Base-by-base conservation (phyloP, 2,888 invertebrate species). In the Aplocera efformata region DNA sequence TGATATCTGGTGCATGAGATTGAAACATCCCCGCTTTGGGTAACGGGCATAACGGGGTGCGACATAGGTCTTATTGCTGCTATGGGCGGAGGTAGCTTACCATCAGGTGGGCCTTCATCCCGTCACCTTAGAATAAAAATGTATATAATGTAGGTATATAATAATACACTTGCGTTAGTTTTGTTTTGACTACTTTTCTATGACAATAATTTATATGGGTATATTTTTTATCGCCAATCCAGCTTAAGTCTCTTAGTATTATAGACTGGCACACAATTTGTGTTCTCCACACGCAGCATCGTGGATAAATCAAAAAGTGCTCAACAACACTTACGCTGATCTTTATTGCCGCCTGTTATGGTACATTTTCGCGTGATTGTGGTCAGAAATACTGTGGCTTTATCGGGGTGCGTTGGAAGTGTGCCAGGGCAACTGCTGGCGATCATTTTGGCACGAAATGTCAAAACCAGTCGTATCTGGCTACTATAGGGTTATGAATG, bases 391-490 rank as follows among this genome's bases (percentile, higher is more conserved):
- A 23, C 17, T 22, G 8, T 7, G 8, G 24, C 34, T 29, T 17
- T 45, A 42, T 34, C 4, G 24, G 30, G 47, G 38, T 38, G 37
- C 28, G 55, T 63, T 70, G 69, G 71, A 45, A 28, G 10, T 9
- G 10, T 30, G 70, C 70, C 70, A 70, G 59, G 37, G 49, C 42
- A 20, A 42, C 56, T 56, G 45, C 48, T 45, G 53, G 64, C 56
- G 61, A 61, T 62, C 59, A 67, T 72, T n/a, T 78, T 76, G 76
- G 73, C 72, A 70, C 62, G 50, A 42, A 51, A 53, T 56, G 61
- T 66, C 63, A 63, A 60, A 68, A 55, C 48, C 56, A 58, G 60
- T 60, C 13, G 5, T 17, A 17, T 17, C 13, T 59, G 51, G 58
- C 44, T 33, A 52, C 42, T 43, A n/a, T 47, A 51, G 5, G 13